Evolutionary conservation across 2,113 vertebrate species (phyloP), one percentile per base, ranked within the genome.

Genomic region (Atrichornis clamosus): DNA sequence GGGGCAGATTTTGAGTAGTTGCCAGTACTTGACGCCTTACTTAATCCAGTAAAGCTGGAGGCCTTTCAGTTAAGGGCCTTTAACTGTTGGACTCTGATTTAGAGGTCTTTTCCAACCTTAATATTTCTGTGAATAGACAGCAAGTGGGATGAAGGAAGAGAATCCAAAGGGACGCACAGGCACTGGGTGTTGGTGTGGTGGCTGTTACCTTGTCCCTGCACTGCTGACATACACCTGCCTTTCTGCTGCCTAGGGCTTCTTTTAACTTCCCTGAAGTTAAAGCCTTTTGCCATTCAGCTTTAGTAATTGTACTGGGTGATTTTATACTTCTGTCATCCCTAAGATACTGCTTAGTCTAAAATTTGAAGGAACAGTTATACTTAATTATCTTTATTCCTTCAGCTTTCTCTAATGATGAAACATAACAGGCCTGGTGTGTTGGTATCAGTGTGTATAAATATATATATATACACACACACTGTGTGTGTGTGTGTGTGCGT

Each of bases 401-500:
- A 68, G 11, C 26, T 72, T 75, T 58, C 33, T 83, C 53, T 87
- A 70, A 32, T 46, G 18, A 41, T 72, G 46, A 42, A 80, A 39
- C 7, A 2, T 33, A 39, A 15, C 18, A 60, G 26, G 35, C 30
- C 39, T 50, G 35, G 24, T 18, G 15, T 44, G n/a, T 30, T 17
- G 1, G 6, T 73, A 22, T 55, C 23, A 10, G 13, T 37, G 4
- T 39, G 8, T 65, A 3, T 33, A 5, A 22, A 6, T 46, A 0
- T 52, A 2, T 30, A 0, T 68, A 3, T 52, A 4, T 35, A 20
- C n/a, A n/a, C n/a, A n/a, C n/a, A n/a, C n/a, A n/a, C n/a, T n/a
- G n/a, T n/a, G n/a, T n/a, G n/a, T n/a, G n/a, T n/a, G n/a, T n/a
- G n/a, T n/a, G n/a, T n/a, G n/a, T n/a, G n/a, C n/a, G n/a, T n/a